Conservation (phyloP, 2,113 vertebrate species). For the Helogale parvula region DNA sequence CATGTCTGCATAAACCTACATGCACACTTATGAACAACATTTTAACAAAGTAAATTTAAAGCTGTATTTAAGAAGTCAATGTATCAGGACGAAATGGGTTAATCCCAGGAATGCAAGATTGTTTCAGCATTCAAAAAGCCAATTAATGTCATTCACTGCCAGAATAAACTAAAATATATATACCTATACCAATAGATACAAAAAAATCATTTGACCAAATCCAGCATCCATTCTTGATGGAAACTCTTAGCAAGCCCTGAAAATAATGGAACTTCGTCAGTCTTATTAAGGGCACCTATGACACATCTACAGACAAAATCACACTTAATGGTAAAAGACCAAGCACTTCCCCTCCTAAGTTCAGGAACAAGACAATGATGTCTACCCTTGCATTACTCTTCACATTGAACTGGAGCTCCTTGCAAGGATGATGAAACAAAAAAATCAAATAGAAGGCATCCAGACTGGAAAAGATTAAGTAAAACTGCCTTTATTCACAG, state of each 20-base stretch:
- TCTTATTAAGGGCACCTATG: background rate
- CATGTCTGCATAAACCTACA: background rate
- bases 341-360: background rate
- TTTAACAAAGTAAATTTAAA: background rate
- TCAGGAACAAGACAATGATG: background rate
- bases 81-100: background rate
- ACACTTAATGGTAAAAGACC: background rate
- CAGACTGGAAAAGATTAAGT: background rate
- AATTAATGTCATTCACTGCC: background rate
- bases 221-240: background rate
- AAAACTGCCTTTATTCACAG: background rate
- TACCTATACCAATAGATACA: background rate
- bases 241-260: background rate
- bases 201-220: background rate
- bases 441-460: background rate
- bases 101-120: background rate
- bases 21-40: background rate
- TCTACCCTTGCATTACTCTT: background rate
- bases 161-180: background rate
- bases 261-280: background rate
- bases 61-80: background rate
- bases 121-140: background rate
- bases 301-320: background rate
- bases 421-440: background rate
- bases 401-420: background rate